Evolutionary conservation across 2,797 vertebrate genomes (phyloP), one percentile per base, ranked within the genome.

Genomic region (Malacoctenus gilli): DNA sequence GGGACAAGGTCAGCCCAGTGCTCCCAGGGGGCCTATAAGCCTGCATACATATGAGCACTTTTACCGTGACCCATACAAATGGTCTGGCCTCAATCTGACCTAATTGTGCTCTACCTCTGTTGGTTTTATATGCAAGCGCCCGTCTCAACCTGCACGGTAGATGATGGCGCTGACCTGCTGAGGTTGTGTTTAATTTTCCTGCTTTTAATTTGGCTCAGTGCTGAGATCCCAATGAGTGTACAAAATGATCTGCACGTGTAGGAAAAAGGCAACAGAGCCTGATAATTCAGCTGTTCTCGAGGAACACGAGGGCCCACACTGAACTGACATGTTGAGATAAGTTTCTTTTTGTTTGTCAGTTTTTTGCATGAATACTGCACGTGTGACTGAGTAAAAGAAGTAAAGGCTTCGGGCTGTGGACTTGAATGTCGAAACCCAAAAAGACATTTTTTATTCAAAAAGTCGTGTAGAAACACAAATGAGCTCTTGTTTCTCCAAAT

Each of bases 11-110:
- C 89, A 87, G 68, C 76, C 36, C 75, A 48, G 22, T 63, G 70
- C 67, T 88, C 79, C 73, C 79, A 56, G 41, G 74, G 79, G 85
- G 47, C 47, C 64, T 37, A 71, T 71, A 84, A 83, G 72, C 72
- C 75, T 82, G 79, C 88, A 89, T 89, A 87, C 80, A 89, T 88
- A 88, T 89, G 79, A 91, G 83, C 57, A 36, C 23, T 81, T 86
- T 86, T 75, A 84, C 81, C 40, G 52, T 85, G 84, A 88, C 77
- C 82, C 77, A 82, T 80, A 82, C 77, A 79, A 85, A 85, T 85
- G 81, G 48, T 69, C 57, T 73, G 80, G 73, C 80, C 84, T 81
- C 78, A 77, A 41, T 82, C 67, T 85, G 82, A 87, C 77, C 84
- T 87, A 82, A 87, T 83, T 85, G 82, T 79, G 69, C 80, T 86